Evolutionary conservation across 2,797 vertebrate species (phyloP).

Genomic region (Leptoclinus maculatus): DNA sequence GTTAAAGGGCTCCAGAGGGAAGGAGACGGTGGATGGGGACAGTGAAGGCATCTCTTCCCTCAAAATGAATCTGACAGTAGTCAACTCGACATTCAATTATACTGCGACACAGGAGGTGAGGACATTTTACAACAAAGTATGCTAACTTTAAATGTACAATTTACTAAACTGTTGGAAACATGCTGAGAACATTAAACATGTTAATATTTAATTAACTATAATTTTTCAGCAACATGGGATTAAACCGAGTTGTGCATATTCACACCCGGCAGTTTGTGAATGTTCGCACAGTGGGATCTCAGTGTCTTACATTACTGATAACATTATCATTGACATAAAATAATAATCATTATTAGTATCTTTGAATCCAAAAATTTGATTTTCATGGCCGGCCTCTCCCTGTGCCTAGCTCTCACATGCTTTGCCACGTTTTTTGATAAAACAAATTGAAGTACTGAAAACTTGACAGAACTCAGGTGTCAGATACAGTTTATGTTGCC

Average conservation of each 20-base stretch:
- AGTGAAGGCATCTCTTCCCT: slow-evolving; percentile 45
- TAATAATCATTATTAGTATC: background rate
- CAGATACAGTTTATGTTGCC: background rate
- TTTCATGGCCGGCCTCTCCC: background rate
- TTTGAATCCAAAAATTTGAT: background rate
- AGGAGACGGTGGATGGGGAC: slow-evolving; percentile 16
- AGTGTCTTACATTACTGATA: background rate
- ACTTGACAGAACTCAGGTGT: background rate
- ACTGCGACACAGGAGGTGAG: slow-evolving; percentile 71
- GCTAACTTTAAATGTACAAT: background rate
- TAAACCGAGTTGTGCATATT: background rate
- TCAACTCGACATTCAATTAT: slow-evolving; percentile 65
- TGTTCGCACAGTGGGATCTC: background rate
- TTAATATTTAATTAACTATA: background rate
- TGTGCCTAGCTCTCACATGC: background rate
- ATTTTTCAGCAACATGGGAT: background rate
- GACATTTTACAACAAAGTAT: background rate
- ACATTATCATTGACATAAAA: background rate
- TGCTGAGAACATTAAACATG: background rate
- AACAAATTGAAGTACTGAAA: background rate
- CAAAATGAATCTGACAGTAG: slow-evolving; percentile 49
- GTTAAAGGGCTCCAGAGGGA: slow-evolving; percentile 37
- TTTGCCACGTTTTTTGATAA: background rate
- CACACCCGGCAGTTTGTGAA: background rate
- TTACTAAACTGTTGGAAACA: background rate